phyloP scores from a whole-genome alignment of 1,140 invertebrate genomes.

The Thalassaphorura encarpata region DNA sequence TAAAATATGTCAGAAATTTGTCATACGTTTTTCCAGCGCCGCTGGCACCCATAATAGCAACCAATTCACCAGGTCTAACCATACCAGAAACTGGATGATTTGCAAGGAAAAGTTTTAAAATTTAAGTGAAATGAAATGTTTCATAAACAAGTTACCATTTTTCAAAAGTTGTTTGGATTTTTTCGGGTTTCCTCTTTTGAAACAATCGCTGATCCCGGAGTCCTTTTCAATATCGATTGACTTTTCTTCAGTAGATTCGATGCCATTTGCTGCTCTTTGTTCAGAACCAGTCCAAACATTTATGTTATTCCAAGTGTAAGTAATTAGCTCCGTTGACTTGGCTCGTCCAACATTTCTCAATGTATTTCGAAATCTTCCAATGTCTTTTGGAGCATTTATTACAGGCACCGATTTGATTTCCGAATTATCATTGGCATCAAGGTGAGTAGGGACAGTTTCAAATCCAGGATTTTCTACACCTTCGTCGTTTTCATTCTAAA shows the following conservation, averaged over 20 bases:
- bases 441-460: too few relatives aligned
- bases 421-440: too few relatives aligned
- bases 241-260: too few relatives aligned
- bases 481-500: too few relatives aligned
- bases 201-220: not conserved
- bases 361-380: too few relatives aligned
- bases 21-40: constrained; percentile 47
- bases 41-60: constrained; percentile 47
- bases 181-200: too few relatives aligned
- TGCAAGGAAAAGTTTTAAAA: not conserved
- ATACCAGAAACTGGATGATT: not conserved
- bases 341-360: too few relatives aligned
- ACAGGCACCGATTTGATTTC: too few relatives aligned
- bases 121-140: not conserved
- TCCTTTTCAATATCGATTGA: not conserved
- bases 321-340: not conserved
- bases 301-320: constrained; percentile 4
- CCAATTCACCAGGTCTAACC: constrained; percentile 42
- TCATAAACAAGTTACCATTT: not conserved
- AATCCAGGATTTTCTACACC: too few relatives aligned
- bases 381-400: too few relatives aligned
- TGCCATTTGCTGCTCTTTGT: not conserved
- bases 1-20: too few relatives aligned
- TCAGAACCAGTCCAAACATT: not conserved
- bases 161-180: not conserved